Percentiles rank a stretch among this genome's conserved stretches.
Conservation (phyloP, 2,888 invertebrate genomes). For the Ellobium chinense region DNA sequence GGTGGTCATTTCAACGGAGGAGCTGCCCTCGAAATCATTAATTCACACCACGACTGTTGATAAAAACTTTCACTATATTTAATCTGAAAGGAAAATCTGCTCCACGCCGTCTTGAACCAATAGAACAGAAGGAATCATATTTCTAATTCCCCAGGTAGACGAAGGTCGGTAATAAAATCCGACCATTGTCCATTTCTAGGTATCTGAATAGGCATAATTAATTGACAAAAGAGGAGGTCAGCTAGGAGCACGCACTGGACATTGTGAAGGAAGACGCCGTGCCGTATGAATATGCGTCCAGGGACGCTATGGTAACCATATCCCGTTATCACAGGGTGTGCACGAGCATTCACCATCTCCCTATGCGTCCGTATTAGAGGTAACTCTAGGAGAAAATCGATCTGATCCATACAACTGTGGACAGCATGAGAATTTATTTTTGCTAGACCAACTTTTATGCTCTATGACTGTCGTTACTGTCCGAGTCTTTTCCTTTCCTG, state of each 20-base stretch:
- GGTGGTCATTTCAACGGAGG: not conserved
- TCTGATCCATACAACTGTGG: no score
- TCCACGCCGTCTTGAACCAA: not conserved
- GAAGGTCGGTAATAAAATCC: not conserved
- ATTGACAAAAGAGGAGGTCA: not conserved
- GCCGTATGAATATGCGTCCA: no score
- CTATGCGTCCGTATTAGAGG: not conserved
- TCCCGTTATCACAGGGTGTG: no score
- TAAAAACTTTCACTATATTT: not conserved
- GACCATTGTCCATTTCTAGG: not conserved
- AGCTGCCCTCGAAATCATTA: not conserved
- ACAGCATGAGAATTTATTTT: no score
- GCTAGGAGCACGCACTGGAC: not conserved
- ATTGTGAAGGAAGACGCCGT: no score
- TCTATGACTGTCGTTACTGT: no score
- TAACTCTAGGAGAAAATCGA: not conserved
- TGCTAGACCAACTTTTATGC: no score
- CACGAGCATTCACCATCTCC: no score
- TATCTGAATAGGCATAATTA: not conserved
- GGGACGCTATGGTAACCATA: no score
- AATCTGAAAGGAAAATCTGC: not conserved
- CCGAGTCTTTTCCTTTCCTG: no score
- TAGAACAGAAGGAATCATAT: not conserved
- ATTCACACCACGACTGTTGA: not conserved
- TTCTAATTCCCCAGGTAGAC: not conserved